Base-by-base conservation (phyloP, 2,113 vertebrate genomes). In the Chiloscyllium plagiosum region DNA sequence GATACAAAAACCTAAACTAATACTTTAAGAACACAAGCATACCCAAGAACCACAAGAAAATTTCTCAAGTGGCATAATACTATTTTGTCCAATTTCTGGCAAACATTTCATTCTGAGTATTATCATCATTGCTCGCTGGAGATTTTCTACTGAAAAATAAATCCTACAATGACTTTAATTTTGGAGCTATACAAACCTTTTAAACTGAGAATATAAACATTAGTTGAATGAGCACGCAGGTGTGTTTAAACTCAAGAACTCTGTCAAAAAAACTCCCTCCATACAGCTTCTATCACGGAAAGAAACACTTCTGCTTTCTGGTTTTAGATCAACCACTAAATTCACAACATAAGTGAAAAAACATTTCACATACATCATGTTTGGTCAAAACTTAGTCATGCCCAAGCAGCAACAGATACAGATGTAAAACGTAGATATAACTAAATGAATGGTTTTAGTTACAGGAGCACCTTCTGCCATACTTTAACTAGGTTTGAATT, bases 241-340 rank as follows among this genome's bases (percentile, higher is more conserved):
- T 93, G 89, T 93, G 89, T 66, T 66, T n/a, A 66, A n/a, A 66
- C 61, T 72, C 22, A 47, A 72, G 4, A 52, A 72, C 24, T 52
- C 50, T 72, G 17, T 50, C 24, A 95, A 19, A 95, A 95, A 61
- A 72, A 24, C 94, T n/a, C 94, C 69, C 37, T 76, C 24, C 24
- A 95, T 52, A 33, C 69, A 95, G 68, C 42, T 12, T n/a, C 5
- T 26, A 52, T 15, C 94, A 95, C 52, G 94, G 94, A 95, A 95
- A 95, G 69, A 95, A 52, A 72, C 37, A 95, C 94, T 95, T 95
- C 94, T 95, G 94, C 94, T 95, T 95, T 95, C 69, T 95, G 94
- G 2, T 52, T 72, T 72, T 26, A 70, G 69, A 52, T 95, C 69
- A 61, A 61, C 56, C 56, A 52, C 24, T 52, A 69, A 47, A 95